Evolutionary conservation across 2,113 vertebrate species (phyloP), one percentile per base, ranked within the genome.

Genomic region (Daphoenositta chrysoptera): DNA sequence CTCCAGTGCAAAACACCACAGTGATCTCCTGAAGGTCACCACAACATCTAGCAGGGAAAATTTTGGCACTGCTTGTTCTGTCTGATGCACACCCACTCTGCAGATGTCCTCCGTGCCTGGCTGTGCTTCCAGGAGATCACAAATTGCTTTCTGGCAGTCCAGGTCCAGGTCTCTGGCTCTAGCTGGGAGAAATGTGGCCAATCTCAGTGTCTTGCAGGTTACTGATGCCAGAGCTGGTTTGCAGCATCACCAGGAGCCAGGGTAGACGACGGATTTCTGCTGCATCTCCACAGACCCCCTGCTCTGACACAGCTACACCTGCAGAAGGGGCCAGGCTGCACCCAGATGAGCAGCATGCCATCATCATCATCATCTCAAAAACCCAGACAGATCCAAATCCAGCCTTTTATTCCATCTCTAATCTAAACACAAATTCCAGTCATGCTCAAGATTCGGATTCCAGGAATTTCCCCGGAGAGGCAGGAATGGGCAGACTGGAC

Each of bases 351-450:
- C 4, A n/a, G n/a, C 2, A 0, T 24, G 68, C 53, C 60, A 28
- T 40, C 83, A 61, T 28, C 72, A 78, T 28, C 77, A 39, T 3
- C 50, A 44, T 23, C 78, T 54, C 33, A 1, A 65, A 93, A 87
- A 27, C 48, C 10, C 30, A 44, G 24, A 48, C 51, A 33, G 1
- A 1, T 60, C 66, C 80, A 18, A 77, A 76, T 15, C 5, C 65
- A 87, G 65, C 4, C 0, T 75, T 78, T 83, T 57, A 42, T 39
- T 89, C 61, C 11, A 3, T n/a, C 72, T 75, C 61, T 90, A 76
- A 66, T 73, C 71, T 86, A 88, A 93, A 88, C 65, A 91, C 3
- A 3, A 92, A 96, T 97, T 93, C 92, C 95, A 90, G 61, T 93
- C 93, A 69, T 89, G 77, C 80, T 88, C 83, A 6, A 81, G 80